Evolutionary conservation across 2,797 vertebrate species (phyloP).

Genomic region (Propithecus deckenii): DNA sequence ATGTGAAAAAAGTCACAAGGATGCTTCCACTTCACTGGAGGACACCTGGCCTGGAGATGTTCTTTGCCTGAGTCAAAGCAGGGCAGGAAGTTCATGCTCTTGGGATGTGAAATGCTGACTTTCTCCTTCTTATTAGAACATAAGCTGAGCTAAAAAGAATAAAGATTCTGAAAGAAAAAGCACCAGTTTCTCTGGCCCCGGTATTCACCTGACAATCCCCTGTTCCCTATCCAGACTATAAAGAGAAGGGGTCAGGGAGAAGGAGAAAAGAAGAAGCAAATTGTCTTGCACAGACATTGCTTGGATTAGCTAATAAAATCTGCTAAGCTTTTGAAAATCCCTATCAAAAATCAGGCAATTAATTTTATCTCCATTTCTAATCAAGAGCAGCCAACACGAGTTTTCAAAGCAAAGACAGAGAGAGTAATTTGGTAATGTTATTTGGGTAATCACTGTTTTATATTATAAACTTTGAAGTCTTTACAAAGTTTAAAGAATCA

Average conservation of each 20-base stretch:
- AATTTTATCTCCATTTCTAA: conserved; percentile 74
- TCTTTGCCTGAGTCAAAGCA: background rate
- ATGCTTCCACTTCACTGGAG: background rate
- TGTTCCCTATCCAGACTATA: background rate
- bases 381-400: conserved; percentile 50
- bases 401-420: conserved; percentile 51
- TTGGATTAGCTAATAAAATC: conserved; percentile 68
- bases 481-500: background rate
- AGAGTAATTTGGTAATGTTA: conserved; percentile 49
- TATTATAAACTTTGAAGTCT: conserved; percentile 20
- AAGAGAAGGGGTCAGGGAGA: background rate
- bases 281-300: background rate
- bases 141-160: background rate
- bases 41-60: background rate
- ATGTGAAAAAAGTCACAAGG: background rate
- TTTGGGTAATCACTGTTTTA: conserved; percentile 45
- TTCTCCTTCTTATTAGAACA: background rate
- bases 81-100: background rate
- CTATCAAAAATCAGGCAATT: conserved; percentile 72
- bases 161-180: background rate
- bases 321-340: conserved; percentile 65
- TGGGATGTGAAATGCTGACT: background rate
- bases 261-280: background rate
- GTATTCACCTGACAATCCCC: background rate
- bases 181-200: background rate